Base-by-base conservation (phyloP, 1,140 invertebrate genomes). In the Drosophila lowei region DNA sequence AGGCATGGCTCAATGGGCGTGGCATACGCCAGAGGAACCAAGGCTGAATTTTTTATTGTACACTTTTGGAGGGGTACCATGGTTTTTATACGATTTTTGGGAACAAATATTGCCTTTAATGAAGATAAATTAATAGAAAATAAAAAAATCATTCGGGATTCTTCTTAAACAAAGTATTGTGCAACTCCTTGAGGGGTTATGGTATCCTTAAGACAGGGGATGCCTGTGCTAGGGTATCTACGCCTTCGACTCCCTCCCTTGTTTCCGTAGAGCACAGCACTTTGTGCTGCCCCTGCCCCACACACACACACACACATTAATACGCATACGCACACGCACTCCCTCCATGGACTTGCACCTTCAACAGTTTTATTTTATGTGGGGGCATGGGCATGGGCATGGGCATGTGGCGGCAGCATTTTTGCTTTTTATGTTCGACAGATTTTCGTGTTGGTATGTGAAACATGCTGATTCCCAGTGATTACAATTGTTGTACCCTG, bases 391-490 rank as follows among this genome's bases (percentile, higher is more conserved):
- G n/a, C n/a, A n/a, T n/a, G n/a, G n/a, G n/a, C n/a, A n/a, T n/a
- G n/a, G 66, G 66, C 30, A 9, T 8, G 30, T 38, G 34, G 28
- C 2, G 34, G 34, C 9, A 34, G 72, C 67, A 76, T 78, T 78
- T 75, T 78, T 78, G 66, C 54, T 72, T 78, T 78, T 78, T 78
- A 78, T 78, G 21, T 88, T 88, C 83, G 78, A 86, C 83, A 86
- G 83, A 86, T 86, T 86, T 88, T 86, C 78, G 78, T 86, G 83
- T 86, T 86, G 83, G 83, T 88, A 86, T 86, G 78, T 86, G 83
- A 86, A 86, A 86, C 83, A 86, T 83, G 83, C 83, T 86, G 83
- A 86, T 86, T 86, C 83, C 70, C 83, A 88, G 83, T 86, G 83
- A 86, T 86, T 86, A 86, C 81, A 88, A 86, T 83, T 86, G 81